phyloP scores from a whole-genome alignment of 53 echinoderm and acorn worm genomes.

The Apostichopus leukothele region DNA sequence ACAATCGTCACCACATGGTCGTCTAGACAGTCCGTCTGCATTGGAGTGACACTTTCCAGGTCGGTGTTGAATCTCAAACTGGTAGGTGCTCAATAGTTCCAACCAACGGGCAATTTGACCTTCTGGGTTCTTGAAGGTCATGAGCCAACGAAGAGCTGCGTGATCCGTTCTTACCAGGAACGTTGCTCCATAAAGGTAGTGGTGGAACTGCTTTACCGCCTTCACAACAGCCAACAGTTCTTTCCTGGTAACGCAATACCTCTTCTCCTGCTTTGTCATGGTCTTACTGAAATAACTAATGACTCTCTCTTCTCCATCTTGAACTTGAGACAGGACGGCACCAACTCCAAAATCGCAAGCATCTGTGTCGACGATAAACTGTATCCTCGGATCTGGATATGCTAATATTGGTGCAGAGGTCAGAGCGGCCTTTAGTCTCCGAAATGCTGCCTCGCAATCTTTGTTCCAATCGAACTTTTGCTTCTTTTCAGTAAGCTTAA shows the following conservation, averaged over 20 bases:
- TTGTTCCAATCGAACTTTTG: conserved; percentile 31
- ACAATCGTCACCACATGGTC: conserved; percentile 42
- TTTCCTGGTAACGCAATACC: conserved; percentile 41
- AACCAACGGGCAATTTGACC: conserved; percentile 50
- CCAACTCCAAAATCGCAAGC: conserved; percentile 51
- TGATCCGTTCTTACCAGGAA: conserved; percentile 44
- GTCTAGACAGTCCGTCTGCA: conserved; percentile 32
- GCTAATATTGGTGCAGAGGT: conserved; percentile 51
- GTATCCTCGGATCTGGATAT: conserved; percentile 25
- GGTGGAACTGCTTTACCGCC: conserved; percentile 55
- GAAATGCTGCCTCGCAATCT: conserved; percentile 53
- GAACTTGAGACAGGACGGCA: neutral
- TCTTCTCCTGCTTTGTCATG: conserved; percentile 45
- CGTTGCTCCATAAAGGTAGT: conserved; percentile 41
- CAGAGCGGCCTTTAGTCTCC: conserved; percentile 52
- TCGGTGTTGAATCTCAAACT: conserved; percentile 39
- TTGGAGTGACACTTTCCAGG: neutral
- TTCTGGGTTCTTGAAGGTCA: conserved; percentile 51
- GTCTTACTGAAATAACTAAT: conserved; percentile 42
- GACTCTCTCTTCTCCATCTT: conserved; percentile 12
- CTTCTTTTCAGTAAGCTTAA: no score
- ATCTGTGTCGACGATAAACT: conserved; percentile 57
- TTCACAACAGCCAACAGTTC: neutral
- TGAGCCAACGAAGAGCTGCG: conserved; percentile 45
- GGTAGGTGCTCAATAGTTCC: conserved; percentile 34